phyloP scores from a whole-genome alignment of 2,113 vertebrate genomes.

The Tetrao urogallus region DNA sequence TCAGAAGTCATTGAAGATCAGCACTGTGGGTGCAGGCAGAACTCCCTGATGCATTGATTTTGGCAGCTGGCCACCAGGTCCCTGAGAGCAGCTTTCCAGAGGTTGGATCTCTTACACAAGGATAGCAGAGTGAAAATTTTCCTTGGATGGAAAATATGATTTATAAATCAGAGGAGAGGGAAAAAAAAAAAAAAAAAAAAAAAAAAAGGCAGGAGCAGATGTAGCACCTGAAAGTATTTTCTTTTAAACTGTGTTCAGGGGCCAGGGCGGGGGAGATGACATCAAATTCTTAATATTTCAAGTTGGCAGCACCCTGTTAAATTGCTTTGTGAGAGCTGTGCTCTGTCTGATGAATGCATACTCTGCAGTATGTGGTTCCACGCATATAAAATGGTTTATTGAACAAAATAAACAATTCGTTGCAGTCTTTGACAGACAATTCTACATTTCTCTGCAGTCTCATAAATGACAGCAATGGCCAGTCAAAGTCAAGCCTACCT shows the following conservation, averaged over 20 bases:
- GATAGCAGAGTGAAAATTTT: neutral
- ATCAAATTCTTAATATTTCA: conserved; percentile 22
- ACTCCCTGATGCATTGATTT: neutral
- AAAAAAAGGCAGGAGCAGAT: neutral
- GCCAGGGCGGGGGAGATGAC: neutral
- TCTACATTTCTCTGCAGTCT: conserved; percentile 22
- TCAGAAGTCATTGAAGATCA: neutral
- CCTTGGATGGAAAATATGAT: neutral
- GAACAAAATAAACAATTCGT: conserved; percentile 60
- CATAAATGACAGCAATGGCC: conserved; percentile 16
- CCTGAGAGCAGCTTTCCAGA: neutral
- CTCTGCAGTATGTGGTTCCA: conserved; percentile 20
- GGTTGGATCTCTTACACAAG: neutral
- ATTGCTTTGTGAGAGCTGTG: conserved; percentile 26
- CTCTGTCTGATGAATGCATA: conserved; percentile 40
- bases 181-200: neutral
- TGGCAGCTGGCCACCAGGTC: neutral
- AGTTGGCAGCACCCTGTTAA: conserved; percentile 24
- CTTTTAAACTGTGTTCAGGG: neutral
- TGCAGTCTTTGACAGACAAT: conserved; percentile 15
- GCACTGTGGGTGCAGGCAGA: neutral
- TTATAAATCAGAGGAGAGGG: neutral
- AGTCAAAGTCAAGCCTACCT: neutral
- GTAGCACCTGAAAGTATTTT: neutral
- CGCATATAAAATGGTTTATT: conserved; percentile 63